phyloP scores from a whole-genome alignment of 2,797 vertebrate species.

The Melopsittacus undulatus region DNA sequence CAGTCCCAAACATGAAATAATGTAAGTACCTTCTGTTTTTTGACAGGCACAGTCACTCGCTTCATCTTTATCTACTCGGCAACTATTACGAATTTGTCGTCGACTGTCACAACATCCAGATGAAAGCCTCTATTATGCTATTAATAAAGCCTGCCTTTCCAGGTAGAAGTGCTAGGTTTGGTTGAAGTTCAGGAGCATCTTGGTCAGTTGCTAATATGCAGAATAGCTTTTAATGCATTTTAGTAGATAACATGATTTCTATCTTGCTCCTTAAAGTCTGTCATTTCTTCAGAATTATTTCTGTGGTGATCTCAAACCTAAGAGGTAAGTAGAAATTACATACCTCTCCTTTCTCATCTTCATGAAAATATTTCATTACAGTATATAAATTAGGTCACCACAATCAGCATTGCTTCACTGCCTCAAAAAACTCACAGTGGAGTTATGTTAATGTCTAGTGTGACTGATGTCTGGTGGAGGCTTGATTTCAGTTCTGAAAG shows the following conservation, averaged over 20 bases:
- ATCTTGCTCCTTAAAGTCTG: neutral
- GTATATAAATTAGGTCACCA: neutral
- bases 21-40: constrained; percentile 27
- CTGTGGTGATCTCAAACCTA: neutral
- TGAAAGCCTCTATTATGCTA: constrained; percentile 86
- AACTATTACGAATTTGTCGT: constrained; percentile 90
- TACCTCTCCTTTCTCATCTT: neutral
- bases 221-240: neutral
- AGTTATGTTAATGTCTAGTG: neutral
- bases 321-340: neutral
- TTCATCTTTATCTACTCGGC: constrained; percentile 92
- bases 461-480: neutral
- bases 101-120: constrained; percentile 89
- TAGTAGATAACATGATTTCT: neutral
- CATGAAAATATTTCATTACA: neutral
- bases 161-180: constrained; percentile 78
- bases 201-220: neutral
- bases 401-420: neutral
- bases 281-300: neutral
- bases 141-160: constrained; percentile 96
- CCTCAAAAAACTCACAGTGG: neutral
- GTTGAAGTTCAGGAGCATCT: neutral
- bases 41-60: constrained; percentile 90
- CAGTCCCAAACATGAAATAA: neutral
- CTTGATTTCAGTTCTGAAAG: neutral